phyloP scores from a whole-genome alignment of 2,113 vertebrate species.

The Chionodraco myersi region DNA sequence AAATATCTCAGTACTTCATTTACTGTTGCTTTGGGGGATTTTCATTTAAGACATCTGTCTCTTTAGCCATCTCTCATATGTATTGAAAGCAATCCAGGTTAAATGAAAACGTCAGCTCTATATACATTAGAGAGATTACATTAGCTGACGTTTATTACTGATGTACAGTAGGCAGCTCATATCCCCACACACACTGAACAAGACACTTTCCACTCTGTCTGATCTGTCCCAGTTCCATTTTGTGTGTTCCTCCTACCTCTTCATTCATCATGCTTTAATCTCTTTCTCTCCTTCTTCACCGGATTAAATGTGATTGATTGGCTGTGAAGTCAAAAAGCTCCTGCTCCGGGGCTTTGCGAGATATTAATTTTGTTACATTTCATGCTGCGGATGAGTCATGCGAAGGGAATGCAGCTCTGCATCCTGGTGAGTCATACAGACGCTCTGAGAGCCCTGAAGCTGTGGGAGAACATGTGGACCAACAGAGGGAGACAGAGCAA shows the following conservation, averaged over 20 bases:
- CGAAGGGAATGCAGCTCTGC: not conserved
- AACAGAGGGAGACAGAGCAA: constrained; percentile 21
- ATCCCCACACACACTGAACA: too few relatives aligned
- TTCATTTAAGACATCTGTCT: not conserved
- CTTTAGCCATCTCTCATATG: not conserved
- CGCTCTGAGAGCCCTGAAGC: not conserved
- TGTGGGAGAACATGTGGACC: not conserved
- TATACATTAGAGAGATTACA: not conserved
- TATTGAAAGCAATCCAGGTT: too few relatives aligned
- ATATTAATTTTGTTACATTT: constrained; percentile 50
- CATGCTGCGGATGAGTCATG: constrained; percentile 36
- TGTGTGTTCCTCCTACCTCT: not conserved
- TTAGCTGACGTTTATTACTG: not conserved
- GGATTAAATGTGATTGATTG: constrained; percentile 21
- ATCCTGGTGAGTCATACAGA: not conserved
- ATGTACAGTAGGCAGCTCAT: not conserved
- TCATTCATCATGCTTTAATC: constrained; percentile 50
- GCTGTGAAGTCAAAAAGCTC: constrained; percentile 36
- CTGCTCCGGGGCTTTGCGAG: constrained; percentile 4
- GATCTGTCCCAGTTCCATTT: not conserved
- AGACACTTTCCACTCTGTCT: not conserved
- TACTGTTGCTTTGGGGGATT: too few relatives aligned
- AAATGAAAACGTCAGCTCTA: not conserved
- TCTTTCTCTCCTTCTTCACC: constrained; percentile 22
- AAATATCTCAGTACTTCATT: too few relatives aligned